Percentiles rank a stretch among this genome's conserved stretches.
Evolutionary conservation across 2,888 invertebrate genomes (phyloP).

Genomic region (Leptopterna dolabrata): DNA sequence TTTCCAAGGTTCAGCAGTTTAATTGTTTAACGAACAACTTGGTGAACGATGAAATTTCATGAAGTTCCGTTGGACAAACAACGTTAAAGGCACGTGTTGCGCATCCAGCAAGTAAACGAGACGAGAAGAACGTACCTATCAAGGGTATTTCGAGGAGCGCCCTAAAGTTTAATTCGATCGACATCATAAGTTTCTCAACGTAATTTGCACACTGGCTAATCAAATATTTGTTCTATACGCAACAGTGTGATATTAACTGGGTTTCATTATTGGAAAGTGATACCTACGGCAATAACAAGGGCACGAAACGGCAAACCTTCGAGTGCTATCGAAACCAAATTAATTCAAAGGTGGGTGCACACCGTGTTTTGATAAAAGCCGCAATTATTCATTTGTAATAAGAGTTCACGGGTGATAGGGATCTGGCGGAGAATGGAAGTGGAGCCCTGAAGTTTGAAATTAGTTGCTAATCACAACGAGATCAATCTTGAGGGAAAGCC

Average conservation of each 20-base stretch:
- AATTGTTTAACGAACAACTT: no score
- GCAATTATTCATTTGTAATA: background rate
- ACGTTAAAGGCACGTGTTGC: background rate
- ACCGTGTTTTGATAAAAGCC: background rate
- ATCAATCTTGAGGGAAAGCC: slow-evolving; percentile 28
- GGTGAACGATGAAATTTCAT: background rate
- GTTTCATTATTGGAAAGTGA: background rate
- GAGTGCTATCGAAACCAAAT: background rate
- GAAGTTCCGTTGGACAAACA: background rate
- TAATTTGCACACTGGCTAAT: background rate
- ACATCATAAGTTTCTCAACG: background rate
- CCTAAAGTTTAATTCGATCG: background rate
- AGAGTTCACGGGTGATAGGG: background rate
- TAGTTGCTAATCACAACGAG: slow-evolving; percentile 41
- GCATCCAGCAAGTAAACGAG: background rate
- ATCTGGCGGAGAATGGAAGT: background rate
- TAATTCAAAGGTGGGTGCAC: background rate
- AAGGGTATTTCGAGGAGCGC: no score
- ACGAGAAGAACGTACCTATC: no score
- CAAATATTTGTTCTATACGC: background rate
- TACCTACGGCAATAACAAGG: background rate
- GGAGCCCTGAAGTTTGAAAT: slow-evolving; percentile 14
- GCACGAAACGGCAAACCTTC: background rate
- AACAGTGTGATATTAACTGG: background rate
- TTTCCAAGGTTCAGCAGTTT: no score